phyloP scores from a whole-genome alignment of 2,888 invertebrate genomes.

The Cordilura impudica region DNA sequence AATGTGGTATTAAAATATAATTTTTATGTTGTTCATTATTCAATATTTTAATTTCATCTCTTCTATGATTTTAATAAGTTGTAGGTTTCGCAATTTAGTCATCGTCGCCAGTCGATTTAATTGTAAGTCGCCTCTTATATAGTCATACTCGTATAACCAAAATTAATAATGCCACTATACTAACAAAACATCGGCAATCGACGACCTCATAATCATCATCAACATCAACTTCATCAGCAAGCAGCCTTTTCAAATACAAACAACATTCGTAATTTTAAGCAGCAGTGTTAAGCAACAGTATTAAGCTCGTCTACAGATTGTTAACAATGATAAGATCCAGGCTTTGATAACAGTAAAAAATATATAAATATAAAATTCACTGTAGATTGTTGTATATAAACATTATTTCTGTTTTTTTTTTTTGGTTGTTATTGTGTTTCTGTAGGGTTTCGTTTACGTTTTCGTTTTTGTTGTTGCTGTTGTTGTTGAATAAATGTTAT shows the following conservation, averaged over 20 bases:
- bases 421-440: slow-evolving; percentile 27
- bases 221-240: not conserved
- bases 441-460: slow-evolving; percentile 44
- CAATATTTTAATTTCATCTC: no score
- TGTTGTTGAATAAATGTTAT: slow-evolving; percentile 36
- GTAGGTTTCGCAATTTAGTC: no score
- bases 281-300: slow-evolving; percentile 32
- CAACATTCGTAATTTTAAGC: not conserved
- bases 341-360: slow-evolving; percentile 53
- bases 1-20: no score
- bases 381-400: slow-evolving; percentile 16
- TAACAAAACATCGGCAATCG: not conserved
- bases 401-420: slow-evolving; percentile 29
- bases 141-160: not conserved
- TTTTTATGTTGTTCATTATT: no score
- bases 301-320: slow-evolving; percentile 58
- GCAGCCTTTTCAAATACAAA: not conserved
- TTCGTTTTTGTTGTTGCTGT: slow-evolving; percentile 32
- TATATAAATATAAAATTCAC: not conserved
- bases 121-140: not conserved
- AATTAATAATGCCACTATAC: not conserved
- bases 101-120: not conserved
- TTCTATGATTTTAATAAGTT: no score
- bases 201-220: slow-evolving; percentile 1
- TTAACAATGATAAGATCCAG: slow-evolving; percentile 63